Evolutionary conservation across 2,888 invertebrate genomes (phyloP).

Genomic region (Limnephilus auricula): DNA sequence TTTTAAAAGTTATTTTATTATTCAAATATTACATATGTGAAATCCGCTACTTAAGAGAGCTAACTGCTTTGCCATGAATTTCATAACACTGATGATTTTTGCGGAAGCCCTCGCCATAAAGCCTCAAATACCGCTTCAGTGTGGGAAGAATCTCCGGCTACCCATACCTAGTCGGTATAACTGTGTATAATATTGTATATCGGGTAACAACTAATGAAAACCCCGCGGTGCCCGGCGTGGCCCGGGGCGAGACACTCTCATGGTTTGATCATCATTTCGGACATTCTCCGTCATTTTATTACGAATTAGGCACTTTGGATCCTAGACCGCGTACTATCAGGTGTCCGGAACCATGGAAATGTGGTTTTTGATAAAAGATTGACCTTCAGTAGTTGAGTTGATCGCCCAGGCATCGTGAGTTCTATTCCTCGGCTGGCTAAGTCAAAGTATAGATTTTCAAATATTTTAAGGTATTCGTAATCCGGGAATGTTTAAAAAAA

Average conservation of each 20-base stretch:
- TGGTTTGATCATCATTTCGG: slow-evolving; percentile 13
- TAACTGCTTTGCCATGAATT: too few species aligned
- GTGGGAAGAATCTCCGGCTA: slow-evolving; percentile 3
- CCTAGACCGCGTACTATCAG: background rate
- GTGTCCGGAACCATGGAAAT: background rate
- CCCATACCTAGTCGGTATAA: background rate
- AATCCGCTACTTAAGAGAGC: too few species aligned
- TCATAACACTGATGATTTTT: background rate
- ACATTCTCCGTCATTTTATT: slow-evolving; percentile 11
- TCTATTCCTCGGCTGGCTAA: too few species aligned
- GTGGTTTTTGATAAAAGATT: background rate
- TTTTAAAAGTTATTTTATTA: too few species aligned
- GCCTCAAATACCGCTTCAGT: background rate
- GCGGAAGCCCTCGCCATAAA: background rate
- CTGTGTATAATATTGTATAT: background rate
- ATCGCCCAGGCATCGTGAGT: too few species aligned
- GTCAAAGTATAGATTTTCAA: too few species aligned
- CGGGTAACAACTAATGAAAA: background rate
- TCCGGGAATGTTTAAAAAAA: too few species aligned
- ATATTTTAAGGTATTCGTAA: too few species aligned
- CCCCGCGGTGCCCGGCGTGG: background rate
- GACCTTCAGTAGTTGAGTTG: too few species aligned
- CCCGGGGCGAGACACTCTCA: background rate
- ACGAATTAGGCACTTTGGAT: background rate
- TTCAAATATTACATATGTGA: too few species aligned